Evolutionary conservation across 2,888 invertebrate species (phyloP).

Genomic region (Leptinotarsa tumamoca): DNA sequence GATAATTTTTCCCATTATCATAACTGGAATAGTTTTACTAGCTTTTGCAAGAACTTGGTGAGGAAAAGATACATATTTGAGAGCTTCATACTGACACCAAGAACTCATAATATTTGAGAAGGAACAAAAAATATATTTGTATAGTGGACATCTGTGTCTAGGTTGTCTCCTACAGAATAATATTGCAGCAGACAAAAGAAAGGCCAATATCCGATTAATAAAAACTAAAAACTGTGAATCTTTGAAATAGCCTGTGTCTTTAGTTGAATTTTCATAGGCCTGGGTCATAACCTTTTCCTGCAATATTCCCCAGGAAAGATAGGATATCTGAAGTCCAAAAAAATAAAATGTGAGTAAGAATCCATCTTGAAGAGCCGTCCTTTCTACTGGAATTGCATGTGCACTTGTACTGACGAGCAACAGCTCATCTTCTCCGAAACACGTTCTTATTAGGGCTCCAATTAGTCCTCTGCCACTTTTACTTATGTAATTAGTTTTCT

Average conservation of each 20-base stretch:
- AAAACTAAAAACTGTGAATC: slow-evolving; percentile 98
- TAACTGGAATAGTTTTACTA: slow-evolving; percentile 97
- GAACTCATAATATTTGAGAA: slow-evolving; percentile 98
- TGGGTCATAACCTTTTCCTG: slow-evolving; percentile 99
- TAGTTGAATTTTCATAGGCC: slow-evolving; percentile 74
- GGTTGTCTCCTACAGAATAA: slow-evolving; percentile 73
- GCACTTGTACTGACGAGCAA: slow-evolving; percentile 56
- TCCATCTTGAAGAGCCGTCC: slow-evolving; percentile 72
- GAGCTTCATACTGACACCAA: slow-evolving; percentile 99
- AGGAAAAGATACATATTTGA: slow-evolving; percentile 98
- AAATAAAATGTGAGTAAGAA: slow-evolving; percentile 82
- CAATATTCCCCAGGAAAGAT: slow-evolving; percentile 94
- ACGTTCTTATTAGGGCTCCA: slow-evolving; percentile 67
- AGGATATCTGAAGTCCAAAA: slow-evolving; percentile 88
- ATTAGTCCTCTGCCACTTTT: slow-evolving; percentile 71
- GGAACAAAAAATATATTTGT: slow-evolving; percentile 95
- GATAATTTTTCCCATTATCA: slow-evolving; percentile 97
- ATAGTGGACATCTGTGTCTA: slow-evolving; percentile 86
- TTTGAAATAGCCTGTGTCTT: slow-evolving; percentile 78
- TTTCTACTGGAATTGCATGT: slow-evolving; percentile 46
- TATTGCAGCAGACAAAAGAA: slow-evolving; percentile 77
- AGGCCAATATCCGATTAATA: slow-evolving; percentile 91
- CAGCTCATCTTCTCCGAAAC: slow-evolving; percentile 69
- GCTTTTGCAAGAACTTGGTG: slow-evolving; percentile 97
- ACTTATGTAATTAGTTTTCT: slow-evolving; percentile 83